Evolutionary conservation across 2,888 invertebrate genomes (phyloP).

Genomic region (Agrochola macilenta): DNA sequence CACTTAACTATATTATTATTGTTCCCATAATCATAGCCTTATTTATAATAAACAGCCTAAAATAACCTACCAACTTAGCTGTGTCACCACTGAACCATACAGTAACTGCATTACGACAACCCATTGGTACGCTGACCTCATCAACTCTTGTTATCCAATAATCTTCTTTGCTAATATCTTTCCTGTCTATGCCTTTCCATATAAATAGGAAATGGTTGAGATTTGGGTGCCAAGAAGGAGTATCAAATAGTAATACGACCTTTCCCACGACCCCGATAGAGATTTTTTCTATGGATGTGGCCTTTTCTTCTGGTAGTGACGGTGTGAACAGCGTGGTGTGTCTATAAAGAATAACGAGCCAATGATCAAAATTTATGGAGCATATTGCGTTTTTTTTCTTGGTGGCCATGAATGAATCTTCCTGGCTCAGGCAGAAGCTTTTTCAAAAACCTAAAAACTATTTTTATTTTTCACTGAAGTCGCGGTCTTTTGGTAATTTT

Average conservation of each 20-base stretch:
- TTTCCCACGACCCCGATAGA: conserved; percentile 93
- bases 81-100: conserved; percentile 69
- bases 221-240: conserved; percentile 90
- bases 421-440: too few relatives aligned
- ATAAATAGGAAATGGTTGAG: conserved; percentile 68
- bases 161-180: conserved; percentile 63
- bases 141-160: conserved; percentile 71
- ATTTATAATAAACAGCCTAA: too few relatives aligned
- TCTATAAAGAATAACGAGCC: conserved; percentile 64
- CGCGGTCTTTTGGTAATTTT: too few relatives aligned
- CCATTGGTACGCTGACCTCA: conserved; percentile 65
- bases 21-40: neutral
- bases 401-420: neutral
- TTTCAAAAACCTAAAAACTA: too few relatives aligned
- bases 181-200: conserved; percentile 73
- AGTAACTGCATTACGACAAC: conserved; percentile 65
- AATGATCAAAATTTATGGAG: neutral
- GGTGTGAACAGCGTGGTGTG: conserved; percentile 90
- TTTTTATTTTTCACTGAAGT: too few relatives aligned
- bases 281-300: conserved; percentile 89
- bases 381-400: neutral
- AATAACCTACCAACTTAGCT: conserved; percentile 53
- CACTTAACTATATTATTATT: neutral
- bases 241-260: conserved; percentile 92
- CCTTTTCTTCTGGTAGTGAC: conserved; percentile 88